These are phyloP conservation scores for Meghimatium bilineatum DNA, from an alignment of 2,888 invertebrate genomes.

Conservation along the genomic window DNA sequence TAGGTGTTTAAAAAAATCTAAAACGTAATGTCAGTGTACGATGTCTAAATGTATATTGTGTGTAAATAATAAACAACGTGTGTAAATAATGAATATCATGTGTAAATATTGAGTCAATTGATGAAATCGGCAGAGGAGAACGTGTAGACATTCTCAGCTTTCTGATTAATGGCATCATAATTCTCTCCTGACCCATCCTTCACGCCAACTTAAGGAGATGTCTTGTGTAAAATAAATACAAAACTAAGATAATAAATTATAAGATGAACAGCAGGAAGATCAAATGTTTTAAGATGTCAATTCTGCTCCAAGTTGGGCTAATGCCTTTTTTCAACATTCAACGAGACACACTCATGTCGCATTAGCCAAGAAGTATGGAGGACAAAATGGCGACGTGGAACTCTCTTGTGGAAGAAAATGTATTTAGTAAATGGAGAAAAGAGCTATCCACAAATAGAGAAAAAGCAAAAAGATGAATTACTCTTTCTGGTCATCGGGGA, in stretches of 20 bases:
- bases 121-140: no score
- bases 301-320: neutral
- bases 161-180: no score
- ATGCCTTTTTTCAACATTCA: neutral
- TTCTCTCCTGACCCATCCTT: neutral
- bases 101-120: no score
- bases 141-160: no score
- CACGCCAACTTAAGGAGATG: no score
- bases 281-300: constrained; percentile 13
- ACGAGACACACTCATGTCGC: neutral
- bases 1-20: no score
- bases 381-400: neutral
- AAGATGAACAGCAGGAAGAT: neutral
- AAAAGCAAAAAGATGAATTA: constrained; percentile 6
- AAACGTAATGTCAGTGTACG: no score
- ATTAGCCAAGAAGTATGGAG: constrained; percentile 6
- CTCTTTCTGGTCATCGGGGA: neutral
- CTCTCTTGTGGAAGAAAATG: constrained; percentile 7
- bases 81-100: no score
- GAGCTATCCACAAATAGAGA: neutral
- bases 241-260: neutral
- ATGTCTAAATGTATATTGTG: no score
- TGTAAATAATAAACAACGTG: no score
- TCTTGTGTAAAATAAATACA: neutral
- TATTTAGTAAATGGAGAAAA: neutral